Evolutionary conservation across 2,888 invertebrate species (phyloP), one percentile per base, ranked within the genome.

Genomic region (Lissocephala sabroskyi): DNA sequence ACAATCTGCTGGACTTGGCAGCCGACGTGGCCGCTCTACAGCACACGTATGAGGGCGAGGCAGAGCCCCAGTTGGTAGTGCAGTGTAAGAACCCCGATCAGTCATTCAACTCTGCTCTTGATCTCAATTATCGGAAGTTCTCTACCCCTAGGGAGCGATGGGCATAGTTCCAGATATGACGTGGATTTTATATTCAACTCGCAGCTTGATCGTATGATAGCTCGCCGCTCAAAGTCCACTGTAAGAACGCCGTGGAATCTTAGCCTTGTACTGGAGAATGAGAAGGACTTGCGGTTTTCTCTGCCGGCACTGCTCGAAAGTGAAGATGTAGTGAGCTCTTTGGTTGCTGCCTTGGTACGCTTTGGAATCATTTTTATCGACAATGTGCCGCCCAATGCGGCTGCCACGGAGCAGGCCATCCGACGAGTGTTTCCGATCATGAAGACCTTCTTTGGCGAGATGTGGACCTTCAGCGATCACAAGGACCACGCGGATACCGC

Each of bases 371-470:
- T 80, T 1, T 83, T 85, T 40, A 77, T 85, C n/a, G 82, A 84
- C 45, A 77, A 79, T 29, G 82, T 84, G 33, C 78, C 80, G 0
- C 61, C 82, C 10, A 84, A 74, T 43, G 53, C 79, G 11, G 64
- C 66, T 11, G 84, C 82, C 81, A 85, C 85, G 0, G 85, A 85
- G 59, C 83, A 89, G 45, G 88, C 86, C 6, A 82, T 89, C 23
- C 79, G 81, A 1, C 68, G 81, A 7, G 76, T 93, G 1, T 89
- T 90, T 17, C 89, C 89, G 0, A 85, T 90, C 0, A 89, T 91
- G 79, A 87, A 87, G 53, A 92, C 93, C 0, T 81, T 92, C 43
- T 94, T 90, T 74, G 94, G 93, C 2, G 89, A 89, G 29, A 89
- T 92, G 88, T 93, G 91, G 89, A 86, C 87, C 30, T 89, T 92